Evolutionary conservation across 1,140 invertebrate species (phyloP).

Genomic region (Pogonognathellus flavescens): DNA sequence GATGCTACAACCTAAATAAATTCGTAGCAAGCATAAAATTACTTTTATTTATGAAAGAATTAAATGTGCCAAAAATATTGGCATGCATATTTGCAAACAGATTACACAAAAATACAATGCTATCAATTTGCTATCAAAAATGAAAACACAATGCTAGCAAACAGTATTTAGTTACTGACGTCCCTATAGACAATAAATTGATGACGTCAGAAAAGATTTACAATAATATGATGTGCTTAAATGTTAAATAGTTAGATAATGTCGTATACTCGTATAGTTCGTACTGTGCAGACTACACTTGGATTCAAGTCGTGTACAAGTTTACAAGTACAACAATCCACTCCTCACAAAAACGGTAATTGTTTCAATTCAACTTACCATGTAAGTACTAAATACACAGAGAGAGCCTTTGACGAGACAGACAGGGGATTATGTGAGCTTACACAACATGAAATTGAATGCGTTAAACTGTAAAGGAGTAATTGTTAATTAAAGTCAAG

Average conservation of each 20-base stretch:
- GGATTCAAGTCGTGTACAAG: no score
- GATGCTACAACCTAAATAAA: no score
- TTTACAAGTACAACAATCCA: no score
- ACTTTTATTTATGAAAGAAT: not conserved
- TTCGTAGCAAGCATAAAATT: no score
- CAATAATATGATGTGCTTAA: no score
- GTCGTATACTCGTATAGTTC: not conserved
- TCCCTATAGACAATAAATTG: not conserved
- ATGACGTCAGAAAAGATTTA: not conserved
- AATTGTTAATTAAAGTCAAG: conserved; percentile 29
- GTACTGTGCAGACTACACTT: no score
- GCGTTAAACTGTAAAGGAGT: conserved; percentile 7
- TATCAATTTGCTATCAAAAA: conserved; percentile 2
- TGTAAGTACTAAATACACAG: not conserved
- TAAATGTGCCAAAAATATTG: conserved; percentile 20
- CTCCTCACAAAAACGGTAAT: not conserved
- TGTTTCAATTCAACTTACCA: not conserved
- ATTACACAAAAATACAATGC: not conserved
- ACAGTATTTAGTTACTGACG: not conserved
- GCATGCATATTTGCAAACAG: not conserved
- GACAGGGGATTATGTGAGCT: not conserved
- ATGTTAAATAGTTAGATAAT: no score
- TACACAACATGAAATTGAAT: conserved; percentile 14
- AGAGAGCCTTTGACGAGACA: not conserved
- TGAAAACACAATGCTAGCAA: not conserved